A percentile compares a stretch with the other conserved stretches of the same genome.
Evolutionary conservation across 2,888 invertebrate species (phyloP).

Genomic region (Ceraclea dissimilis): DNA sequence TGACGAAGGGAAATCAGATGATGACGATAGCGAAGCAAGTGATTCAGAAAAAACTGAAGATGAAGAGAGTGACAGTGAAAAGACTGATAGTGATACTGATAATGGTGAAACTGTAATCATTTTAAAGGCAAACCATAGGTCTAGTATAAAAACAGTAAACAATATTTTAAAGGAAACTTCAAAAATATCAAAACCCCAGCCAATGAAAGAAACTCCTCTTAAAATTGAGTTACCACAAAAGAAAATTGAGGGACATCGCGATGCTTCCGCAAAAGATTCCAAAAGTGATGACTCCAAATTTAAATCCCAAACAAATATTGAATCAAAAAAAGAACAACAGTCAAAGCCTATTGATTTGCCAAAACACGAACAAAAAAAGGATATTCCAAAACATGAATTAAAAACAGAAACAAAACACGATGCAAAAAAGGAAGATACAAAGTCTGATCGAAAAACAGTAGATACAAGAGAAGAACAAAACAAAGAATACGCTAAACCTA

Average conservation of each 20-base stretch:
- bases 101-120: constrained; percentile 25
- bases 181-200: constrained; percentile 1
- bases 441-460: background rate
- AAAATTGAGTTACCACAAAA: background rate
- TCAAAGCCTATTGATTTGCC: background rate
- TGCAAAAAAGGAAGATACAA: background rate
- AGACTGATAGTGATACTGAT: constrained; percentile 27
- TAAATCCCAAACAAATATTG: background rate
- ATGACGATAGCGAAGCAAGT: constrained; percentile 16
- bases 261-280: too few relatives aligned
- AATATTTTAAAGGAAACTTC: constrained; percentile 4
- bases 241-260: too few relatives aligned
- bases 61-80: constrained; percentile 16
- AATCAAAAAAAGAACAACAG: background rate
- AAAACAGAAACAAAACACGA: background rate
- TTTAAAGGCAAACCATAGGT: constrained; percentile 8
- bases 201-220: background rate
- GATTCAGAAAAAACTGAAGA: constrained; percentile 13
- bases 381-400: background rate
- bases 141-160: constrained; percentile 7
- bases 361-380: background rate
- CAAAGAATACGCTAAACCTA: constrained; percentile 12
- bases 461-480: background rate
- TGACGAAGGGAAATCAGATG: constrained; percentile 21
- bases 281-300: background rate